phyloP scores from a whole-genome alignment of 2,888 invertebrate genomes.

The Hirtodrosophila histrioides region DNA sequence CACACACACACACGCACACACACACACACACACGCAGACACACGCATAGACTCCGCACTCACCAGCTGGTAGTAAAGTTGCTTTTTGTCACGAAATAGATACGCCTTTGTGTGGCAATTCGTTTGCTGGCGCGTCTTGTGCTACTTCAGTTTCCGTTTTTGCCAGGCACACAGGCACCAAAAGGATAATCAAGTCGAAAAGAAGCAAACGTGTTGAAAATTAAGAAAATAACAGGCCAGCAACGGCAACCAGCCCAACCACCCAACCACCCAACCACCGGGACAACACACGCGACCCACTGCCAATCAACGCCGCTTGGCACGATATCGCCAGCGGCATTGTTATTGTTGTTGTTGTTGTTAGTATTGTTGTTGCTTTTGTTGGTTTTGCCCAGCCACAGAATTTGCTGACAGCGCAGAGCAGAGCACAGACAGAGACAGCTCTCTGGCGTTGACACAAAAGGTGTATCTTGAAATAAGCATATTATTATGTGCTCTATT shows the following conservation, averaged over 20 bases:
- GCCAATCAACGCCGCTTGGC: conserved; percentile 70
- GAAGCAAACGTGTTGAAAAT: conserved; percentile 77
- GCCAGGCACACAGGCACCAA: conserved; percentile 28
- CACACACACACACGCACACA: conserved; percentile 14
- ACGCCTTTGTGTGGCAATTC: conserved; percentile 66
- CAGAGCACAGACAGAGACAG: background rate
- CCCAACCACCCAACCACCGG: conserved; percentile 14
- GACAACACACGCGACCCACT: conserved; percentile 44
- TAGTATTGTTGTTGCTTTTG: conserved; percentile 17
- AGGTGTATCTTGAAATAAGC: conserved; percentile 74
- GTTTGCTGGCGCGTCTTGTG: conserved; percentile 52
- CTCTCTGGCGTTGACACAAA: conserved; percentile 65
- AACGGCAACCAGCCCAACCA: conserved; percentile 10
- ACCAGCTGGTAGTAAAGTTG: conserved; percentile 61
- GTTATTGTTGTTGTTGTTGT: conserved; percentile 20
- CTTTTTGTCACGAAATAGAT: conserved; percentile 80
- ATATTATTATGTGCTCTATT: conserved; percentile 70
- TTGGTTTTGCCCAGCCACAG: conserved; percentile 33
- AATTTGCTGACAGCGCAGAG: conserved; percentile 58
- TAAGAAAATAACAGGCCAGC: conserved; percentile 70
- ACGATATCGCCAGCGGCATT: conserved; percentile 44
- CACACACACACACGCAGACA: conserved; percentile 6
- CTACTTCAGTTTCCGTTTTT: conserved; percentile 50
- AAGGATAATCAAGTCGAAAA: conserved; percentile 65
- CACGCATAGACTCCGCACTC: no score